Conservation (phyloP, 2,797 vertebrate species). For the Platalea minor region DNA sequence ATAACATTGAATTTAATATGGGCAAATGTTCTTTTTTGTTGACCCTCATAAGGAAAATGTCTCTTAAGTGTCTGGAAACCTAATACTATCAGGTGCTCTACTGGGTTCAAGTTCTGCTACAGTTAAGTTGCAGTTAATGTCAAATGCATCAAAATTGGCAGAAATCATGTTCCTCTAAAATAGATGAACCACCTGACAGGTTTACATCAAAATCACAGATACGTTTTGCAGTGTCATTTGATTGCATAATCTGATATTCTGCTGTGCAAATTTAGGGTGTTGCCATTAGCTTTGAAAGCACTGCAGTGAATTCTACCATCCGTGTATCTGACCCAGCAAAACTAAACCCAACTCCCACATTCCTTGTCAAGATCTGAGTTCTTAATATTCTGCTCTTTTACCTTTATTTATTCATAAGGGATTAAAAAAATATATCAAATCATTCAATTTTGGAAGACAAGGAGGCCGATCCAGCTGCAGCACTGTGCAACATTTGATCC, state of each 20-base stretch:
- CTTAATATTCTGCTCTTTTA: background rate
- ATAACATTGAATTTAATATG: background rate
- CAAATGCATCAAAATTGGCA: background rate
- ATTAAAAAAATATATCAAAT: background rate
- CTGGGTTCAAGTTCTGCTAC: background rate
- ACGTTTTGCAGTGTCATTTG: background rate
- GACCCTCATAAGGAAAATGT: background rate
- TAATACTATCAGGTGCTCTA: background rate
- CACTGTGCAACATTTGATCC: background rate
- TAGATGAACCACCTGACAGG: background rate
- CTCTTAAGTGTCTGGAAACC: background rate
- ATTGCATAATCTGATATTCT: background rate
- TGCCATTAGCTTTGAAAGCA: conserved; percentile 1
- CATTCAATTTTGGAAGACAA: background rate
- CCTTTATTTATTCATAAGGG: background rate
- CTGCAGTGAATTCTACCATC: background rate
- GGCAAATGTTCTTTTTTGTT: background rate
- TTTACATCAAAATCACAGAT: conserved; percentile 27
- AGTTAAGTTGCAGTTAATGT: background rate
- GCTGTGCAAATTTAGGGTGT: background rate
- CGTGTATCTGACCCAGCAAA: background rate
- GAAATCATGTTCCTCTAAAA: background rate
- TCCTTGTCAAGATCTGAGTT: background rate
- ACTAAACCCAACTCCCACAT: background rate
- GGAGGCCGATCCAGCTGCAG: background rate